A percentile compares a stretch with the other conserved stretches of the same genome.
phyloP scores from a whole-genome alignment of 2,113 vertebrate species.

The Neotoma lepida region DNA sequence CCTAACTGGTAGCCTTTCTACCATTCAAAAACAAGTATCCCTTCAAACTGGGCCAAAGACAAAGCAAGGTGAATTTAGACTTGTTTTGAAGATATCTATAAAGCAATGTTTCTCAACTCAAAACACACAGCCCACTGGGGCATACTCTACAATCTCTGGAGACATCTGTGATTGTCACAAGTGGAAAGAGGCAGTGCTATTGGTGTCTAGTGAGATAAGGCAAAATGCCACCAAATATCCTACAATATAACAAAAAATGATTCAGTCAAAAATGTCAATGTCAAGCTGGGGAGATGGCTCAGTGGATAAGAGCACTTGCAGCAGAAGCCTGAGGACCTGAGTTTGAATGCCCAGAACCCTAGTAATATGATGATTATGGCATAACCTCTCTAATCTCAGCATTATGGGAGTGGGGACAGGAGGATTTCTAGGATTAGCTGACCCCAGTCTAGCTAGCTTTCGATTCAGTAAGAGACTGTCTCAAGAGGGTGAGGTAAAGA shows the following conservation, averaged over 20 bases:
- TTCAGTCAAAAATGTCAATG: neutral
- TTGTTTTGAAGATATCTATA: neutral
- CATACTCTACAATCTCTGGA: neutral
- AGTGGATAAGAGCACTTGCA: neutral
- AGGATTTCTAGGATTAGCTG: neutral
- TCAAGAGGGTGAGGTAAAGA: neutral
- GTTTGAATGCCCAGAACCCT: neutral
- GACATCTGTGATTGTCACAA: constrained; percentile 8
- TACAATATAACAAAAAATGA: neutral
- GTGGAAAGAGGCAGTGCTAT: neutral
- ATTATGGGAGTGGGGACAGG: neutral
- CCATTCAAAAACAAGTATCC: neutral
- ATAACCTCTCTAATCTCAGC: neutral
- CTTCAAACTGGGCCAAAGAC: neutral
- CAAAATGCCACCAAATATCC: neutral
- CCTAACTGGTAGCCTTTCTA: neutral
- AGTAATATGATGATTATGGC: neutral
- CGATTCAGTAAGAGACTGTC: neutral
- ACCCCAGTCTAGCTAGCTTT: neutral
- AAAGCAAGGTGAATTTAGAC: neutral
- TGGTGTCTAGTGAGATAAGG: neutral
- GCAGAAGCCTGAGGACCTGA: too few species aligned
- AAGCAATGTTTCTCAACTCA: neutral
- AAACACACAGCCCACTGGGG: neutral
- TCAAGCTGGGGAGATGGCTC: neutral